Percentiles rank a stretch among this genome's conserved stretches.
Evolutionary conservation across 1,140 invertebrate species (phyloP).

Genomic region (Globodera rostochiensis): DNA sequence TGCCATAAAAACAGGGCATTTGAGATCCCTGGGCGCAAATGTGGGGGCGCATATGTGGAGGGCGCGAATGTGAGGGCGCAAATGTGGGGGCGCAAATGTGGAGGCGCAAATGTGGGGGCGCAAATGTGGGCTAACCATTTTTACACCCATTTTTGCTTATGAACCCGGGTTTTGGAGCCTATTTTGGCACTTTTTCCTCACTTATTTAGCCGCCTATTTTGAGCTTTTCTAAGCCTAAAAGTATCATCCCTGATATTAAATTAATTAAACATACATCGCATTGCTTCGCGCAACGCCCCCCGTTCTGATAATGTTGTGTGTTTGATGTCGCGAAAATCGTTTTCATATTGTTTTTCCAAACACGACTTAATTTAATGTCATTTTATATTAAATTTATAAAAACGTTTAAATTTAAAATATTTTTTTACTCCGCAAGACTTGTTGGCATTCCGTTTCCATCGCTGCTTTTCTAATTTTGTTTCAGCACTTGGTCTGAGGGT

Average conservation of each 20-base stretch:
- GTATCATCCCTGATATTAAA: neutral
- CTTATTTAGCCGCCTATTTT: too few relatives aligned
- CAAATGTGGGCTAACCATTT: too few relatives aligned
- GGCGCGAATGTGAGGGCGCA: too few relatives aligned
- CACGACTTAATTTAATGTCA: constrained; percentile 31
- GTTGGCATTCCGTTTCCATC: constrained; percentile 90
- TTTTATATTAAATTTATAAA: constrained; percentile 18
- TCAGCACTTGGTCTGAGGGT: constrained; percentile 77
- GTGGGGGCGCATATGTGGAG: too few relatives aligned
- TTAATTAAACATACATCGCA: constrained; percentile 65
- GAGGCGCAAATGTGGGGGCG: too few relatives aligned
- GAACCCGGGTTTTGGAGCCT: too few relatives aligned
- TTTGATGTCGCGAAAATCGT: constrained; percentile 95
- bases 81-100: too few relatives aligned
- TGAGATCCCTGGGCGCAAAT: too few relatives aligned
- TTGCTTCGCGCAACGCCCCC: constrained; percentile 85
- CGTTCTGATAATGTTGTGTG: constrained; percentile 93
- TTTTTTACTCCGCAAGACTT: constrained; percentile 80
- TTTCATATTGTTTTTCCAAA: constrained; percentile 71
- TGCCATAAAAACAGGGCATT: too few relatives aligned
- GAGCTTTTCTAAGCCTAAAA: neutral
- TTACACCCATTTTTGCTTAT: too few relatives aligned
- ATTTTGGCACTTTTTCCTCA: too few relatives aligned
- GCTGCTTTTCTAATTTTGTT: constrained; percentile 84
- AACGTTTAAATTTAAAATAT: neutral